Evolutionary conservation across 2,113 vertebrate genomes (phyloP).

Genomic region (Apodemus speciosus): DNA sequence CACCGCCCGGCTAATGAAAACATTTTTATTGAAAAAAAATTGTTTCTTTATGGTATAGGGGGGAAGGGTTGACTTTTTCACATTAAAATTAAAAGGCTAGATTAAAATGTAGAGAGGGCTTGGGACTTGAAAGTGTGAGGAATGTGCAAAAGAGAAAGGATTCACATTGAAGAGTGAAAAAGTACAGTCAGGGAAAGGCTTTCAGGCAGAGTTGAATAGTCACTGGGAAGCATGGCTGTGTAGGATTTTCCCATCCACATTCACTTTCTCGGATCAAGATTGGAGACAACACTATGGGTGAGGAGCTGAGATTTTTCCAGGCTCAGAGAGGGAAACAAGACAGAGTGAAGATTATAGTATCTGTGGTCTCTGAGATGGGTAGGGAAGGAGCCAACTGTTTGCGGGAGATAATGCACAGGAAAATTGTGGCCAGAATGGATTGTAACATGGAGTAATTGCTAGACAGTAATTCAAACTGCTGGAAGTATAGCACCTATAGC

Average conservation of each 20-base stretch:
- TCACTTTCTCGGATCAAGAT: not conserved
- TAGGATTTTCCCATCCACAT: not conserved
- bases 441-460: not conserved
- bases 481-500: not conserved
- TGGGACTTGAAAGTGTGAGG: not conserved
- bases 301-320: not conserved
- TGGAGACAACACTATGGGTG: not conserved
- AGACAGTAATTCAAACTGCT: not conserved
- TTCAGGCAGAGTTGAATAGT: not conserved
- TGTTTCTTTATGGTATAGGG: not conserved
- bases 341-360: not conserved
- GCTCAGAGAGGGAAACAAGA: not conserved
- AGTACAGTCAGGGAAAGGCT: not conserved
- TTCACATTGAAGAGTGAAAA: not conserved
- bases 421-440: not conserved
- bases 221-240: not conserved
- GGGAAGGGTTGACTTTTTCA: not conserved
- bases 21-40: not conserved
- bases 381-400: not conserved
- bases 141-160: not conserved
- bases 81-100: not conserved
- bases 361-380: not conserved
- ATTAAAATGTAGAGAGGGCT: not conserved
- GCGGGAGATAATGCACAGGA: not conserved
- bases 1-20: too few relatives aligned